phyloP scores from a whole-genome alignment of 1,140 invertebrate species.

The Oedothorax gibbosus region DNA sequence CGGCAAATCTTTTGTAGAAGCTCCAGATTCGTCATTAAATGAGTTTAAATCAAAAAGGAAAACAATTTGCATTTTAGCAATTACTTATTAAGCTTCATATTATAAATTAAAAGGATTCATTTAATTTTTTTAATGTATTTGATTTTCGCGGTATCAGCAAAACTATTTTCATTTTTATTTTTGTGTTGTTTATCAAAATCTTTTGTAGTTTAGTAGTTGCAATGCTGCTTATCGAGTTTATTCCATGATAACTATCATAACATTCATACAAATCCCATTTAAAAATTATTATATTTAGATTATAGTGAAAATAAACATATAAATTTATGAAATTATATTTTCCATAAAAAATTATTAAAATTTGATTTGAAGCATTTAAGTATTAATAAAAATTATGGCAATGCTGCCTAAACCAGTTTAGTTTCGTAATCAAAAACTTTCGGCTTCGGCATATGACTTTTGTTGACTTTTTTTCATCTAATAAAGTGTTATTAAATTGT shows the following conservation, averaged over 20 bases:
- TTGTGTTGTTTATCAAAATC: too few relatives aligned
- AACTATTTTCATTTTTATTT: too few relatives aligned
- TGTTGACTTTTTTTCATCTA: background rate
- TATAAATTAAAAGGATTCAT: background rate
- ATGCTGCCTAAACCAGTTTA: background rate
- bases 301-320: too few relatives aligned
- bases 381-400: too few relatives aligned
- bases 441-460: background rate
- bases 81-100: background rate
- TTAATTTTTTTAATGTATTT: background rate
- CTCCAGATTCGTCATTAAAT: background rate
- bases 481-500: background rate
- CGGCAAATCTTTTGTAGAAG: conserved; percentile 9
- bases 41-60: conserved; percentile 55
- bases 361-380: too few relatives aligned
- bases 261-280: too few relatives aligned
- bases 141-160: conserved; percentile 27
- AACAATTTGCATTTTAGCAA: conserved; percentile 45
- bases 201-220: conserved; percentile 5
- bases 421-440: background rate
- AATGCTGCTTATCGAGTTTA: background rate
- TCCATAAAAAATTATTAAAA: too few relatives aligned
- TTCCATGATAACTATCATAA: too few relatives aligned
- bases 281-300: too few relatives aligned
- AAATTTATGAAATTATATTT: too few relatives aligned